Base-by-base conservation (phyloP, 2,888 invertebrate genomes). In the Sphinx pinastri region DNA sequence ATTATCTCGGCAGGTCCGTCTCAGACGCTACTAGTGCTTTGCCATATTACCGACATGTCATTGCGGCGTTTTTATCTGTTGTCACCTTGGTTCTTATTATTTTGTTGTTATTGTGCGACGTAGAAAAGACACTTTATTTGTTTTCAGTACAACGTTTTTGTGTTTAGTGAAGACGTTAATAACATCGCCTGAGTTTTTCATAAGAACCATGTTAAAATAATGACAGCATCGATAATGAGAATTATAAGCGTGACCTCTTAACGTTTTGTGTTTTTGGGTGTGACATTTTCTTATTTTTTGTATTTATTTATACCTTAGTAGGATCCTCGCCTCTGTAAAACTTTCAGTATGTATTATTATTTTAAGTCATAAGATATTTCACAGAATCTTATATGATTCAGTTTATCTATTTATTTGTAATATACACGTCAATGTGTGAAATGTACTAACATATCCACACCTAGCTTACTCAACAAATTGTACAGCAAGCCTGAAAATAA, bases 1-100 rank as follows among this genome's bases (percentile, higher is more conserved):
- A 97, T 95, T 95, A 95, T 91, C 96, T 97, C 92, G 97, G 97
- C 95, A 97, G 97, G 97, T 97, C 95, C 95, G 95, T 92, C 84
- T 81, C 77, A 79, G 79, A 79, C 75, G 79, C 77, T 74, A 78
- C 73, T 75, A 76, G 78, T 77, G 83, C 78, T 75, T 79, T 77
- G 79, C 78, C 79, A 79, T 77, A 77, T 71, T 81, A 83, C 81
- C 83, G 81, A 81, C 79, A 76, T 83, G 77, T 80, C 78, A 81
- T 84, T 77, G 74, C 76, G 77, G 78, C 83, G 79, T 82, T 85
- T 76, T 83, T 78, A 79, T 81, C 77, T 74, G 10, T 76, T 76
- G 55, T 71, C 77, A 77, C 68, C 67, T 74, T 77, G 75, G 76
- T 75, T 86, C 82, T 84, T 86, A 81, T 77, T 84, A 84, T 83